Percentiles rank a stretch among this genome's conserved stretches.
These are phyloP conservation scores for Pogonocherus hispidulus DNA, from an alignment of 2,888 invertebrate species.

Conservation along the genomic window DNA sequence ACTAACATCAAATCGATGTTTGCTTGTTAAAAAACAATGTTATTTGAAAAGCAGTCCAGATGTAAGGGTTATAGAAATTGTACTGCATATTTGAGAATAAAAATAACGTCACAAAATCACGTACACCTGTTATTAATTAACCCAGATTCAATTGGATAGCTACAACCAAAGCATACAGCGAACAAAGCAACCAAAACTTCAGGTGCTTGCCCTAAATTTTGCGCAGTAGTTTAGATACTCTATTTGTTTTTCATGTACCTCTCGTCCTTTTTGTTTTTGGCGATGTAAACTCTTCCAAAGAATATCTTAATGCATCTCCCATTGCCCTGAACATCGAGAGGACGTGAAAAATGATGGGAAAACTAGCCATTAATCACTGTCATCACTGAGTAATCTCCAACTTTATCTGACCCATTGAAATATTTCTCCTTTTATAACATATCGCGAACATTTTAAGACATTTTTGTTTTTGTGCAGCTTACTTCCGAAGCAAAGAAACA, in stretches of 20 bases:
- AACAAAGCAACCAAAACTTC: too few species aligned
- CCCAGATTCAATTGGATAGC: too few species aligned
- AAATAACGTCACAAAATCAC: too few species aligned
- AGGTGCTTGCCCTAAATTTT: too few species aligned
- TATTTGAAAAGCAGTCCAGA: too few species aligned
- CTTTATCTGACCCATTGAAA: slow-evolving; percentile 9
- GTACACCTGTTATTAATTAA: too few species aligned
- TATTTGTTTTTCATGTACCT: not conserved
- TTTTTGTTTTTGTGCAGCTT: not conserved
- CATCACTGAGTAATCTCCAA: slow-evolving; percentile 5
- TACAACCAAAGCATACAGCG: too few species aligned
- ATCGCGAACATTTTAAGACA: slow-evolving; percentile 20
- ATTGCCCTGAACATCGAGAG: slow-evolving; percentile 3
- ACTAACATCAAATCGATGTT: too few species aligned
- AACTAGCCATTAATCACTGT: slow-evolving; percentile 28
- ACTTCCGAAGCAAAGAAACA: not conserved
- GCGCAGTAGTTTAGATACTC: too few species aligned
- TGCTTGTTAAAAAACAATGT: too few species aligned
- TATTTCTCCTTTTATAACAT: slow-evolving; percentile 15
- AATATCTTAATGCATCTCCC: slow-evolving; percentile 10
- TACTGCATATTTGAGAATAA: too few species aligned
- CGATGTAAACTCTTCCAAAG: not conserved
- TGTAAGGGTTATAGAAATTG: too few species aligned
- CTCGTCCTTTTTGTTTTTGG: not conserved
- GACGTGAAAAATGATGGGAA: not conserved